Conservation (phyloP, 2,797 vertebrate species). For the Discoglossus pictus region DNA sequence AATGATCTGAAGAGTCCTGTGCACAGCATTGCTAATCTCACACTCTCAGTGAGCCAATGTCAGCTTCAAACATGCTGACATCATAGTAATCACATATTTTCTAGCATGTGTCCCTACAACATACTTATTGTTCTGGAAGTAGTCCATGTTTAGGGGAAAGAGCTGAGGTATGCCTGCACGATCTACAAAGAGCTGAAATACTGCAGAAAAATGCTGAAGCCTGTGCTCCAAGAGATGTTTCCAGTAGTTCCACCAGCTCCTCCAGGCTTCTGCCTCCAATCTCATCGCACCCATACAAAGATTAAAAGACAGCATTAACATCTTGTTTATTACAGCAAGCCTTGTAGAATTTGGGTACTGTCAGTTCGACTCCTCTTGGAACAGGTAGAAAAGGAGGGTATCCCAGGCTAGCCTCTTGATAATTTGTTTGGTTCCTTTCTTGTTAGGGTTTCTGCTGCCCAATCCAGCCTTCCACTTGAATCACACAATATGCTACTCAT, state of each 20-base stretch:
- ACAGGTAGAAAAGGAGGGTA: constrained; percentile 82
- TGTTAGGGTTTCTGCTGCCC: constrained; percentile 69
- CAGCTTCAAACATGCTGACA: constrained; percentile 66
- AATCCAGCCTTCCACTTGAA: constrained; percentile 78
- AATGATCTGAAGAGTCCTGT: constrained; percentile 79
- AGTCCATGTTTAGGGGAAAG: constrained; percentile 71
- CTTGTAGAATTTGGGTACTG: constrained; percentile 60
- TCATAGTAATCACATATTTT: constrained; percentile 71
- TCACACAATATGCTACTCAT: constrained; percentile 80
- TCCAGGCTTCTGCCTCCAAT: constrained; percentile 87
- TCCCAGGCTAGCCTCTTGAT: constrained; percentile 82
- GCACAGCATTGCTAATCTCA: constrained; percentile 63
- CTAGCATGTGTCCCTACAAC: constrained; percentile 65
- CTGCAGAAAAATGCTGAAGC: constrained; percentile 74
- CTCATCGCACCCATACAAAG: constrained; percentile 80
- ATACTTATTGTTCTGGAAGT: constrained; percentile 64
- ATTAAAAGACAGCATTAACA: constrained; percentile 93
- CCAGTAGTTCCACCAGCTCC: constrained; percentile 77
- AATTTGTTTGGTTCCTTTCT: constrained; percentile 70
- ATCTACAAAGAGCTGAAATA: constrained; percentile 85
- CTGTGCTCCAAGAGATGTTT: constrained; percentile 56
- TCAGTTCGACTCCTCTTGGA: constrained; percentile 73
- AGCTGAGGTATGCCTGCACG: constrained; percentile 82
- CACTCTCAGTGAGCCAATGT: constrained; percentile 63
- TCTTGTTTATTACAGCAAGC: constrained; percentile 84